These are phyloP conservation scores for Lobophora halterata DNA, from an alignment of 2,888 invertebrate species.

Conservation along the genomic window DNA sequence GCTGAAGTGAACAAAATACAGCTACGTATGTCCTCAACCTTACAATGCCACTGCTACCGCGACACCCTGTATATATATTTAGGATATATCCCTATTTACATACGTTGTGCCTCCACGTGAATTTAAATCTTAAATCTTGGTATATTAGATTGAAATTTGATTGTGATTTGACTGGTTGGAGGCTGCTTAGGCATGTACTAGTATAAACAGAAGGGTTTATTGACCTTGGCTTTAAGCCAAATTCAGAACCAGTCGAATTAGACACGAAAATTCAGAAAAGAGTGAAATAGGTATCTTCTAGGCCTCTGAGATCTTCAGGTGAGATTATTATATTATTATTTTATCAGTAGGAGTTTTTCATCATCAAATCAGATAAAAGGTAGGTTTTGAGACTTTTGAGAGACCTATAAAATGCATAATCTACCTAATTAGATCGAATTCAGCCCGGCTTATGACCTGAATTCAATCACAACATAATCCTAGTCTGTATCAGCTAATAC, in stretches of 20 bases:
- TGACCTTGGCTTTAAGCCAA: constrained; percentile 73
- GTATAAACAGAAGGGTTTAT: constrained; percentile 65
- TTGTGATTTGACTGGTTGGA: constrained; percentile 41
- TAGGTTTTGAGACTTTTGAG: no score
- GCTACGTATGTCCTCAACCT: constrained; percentile 3
- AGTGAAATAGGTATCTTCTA: neutral
- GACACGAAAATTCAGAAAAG: constrained; percentile 36
- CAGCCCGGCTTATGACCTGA: no score
- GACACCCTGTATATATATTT: constrained; percentile 73
- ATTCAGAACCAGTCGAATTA: constrained; percentile 57
- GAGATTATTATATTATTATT: no score
- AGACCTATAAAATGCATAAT: no score
- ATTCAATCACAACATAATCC: no score
- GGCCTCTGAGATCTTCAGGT: no score
- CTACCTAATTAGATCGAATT: constrained; percentile 5
- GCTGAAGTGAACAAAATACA: no score
- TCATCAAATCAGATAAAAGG: no score
- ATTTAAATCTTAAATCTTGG: constrained; percentile 47
- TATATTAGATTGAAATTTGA: constrained; percentile 45
- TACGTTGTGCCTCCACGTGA: constrained; percentile 39
- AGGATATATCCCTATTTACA: constrained; percentile 73
- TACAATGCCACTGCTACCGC: constrained; percentile 27
- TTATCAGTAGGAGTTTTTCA: no score
- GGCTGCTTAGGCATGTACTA: constrained; percentile 52
- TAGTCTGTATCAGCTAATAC: no score